Evolutionary conservation across 2,113 vertebrate species (phyloP).

Genomic region (Pampusana beccarii): DNA sequence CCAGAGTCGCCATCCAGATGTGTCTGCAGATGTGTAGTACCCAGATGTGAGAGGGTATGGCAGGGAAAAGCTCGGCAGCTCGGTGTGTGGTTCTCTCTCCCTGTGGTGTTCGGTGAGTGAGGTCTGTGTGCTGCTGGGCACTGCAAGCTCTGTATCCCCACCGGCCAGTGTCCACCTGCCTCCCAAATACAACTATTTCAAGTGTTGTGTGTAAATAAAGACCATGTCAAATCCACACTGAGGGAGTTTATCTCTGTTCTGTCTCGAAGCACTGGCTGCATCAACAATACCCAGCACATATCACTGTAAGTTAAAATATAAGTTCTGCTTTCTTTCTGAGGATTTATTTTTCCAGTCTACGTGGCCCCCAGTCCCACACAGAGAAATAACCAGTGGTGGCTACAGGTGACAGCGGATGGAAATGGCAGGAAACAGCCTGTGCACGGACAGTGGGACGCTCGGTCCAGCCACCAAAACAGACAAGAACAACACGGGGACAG

Average conservation of each 20-base stretch:
- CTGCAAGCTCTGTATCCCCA: neutral
- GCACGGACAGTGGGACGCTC: neutral
- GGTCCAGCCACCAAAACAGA: neutral
- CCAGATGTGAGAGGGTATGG: neutral
- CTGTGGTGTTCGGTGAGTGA: neutral
- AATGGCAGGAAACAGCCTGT: neutral
- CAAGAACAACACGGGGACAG: neutral
- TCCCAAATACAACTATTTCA: neutral
- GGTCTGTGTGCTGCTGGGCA: neutral
- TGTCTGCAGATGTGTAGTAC: neutral
- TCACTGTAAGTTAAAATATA: neutral
- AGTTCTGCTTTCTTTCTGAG: neutral
- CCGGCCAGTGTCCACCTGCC: neutral
- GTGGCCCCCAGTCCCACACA: no score
- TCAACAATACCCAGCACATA: accelerated
- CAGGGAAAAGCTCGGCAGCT: neutral
- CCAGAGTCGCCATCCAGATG: neutral
- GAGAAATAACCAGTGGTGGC: neutral
- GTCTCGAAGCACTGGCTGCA: neutral
- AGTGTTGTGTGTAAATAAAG: neutral
- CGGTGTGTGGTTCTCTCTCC: neutral
- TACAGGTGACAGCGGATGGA: neutral
- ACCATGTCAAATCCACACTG: neutral
- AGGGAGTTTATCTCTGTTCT: neutral
- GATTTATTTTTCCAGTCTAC: neutral